Base-by-base conservation (phyloP, 1,140 invertebrate genomes). In the Colletes latitarsis region DNA sequence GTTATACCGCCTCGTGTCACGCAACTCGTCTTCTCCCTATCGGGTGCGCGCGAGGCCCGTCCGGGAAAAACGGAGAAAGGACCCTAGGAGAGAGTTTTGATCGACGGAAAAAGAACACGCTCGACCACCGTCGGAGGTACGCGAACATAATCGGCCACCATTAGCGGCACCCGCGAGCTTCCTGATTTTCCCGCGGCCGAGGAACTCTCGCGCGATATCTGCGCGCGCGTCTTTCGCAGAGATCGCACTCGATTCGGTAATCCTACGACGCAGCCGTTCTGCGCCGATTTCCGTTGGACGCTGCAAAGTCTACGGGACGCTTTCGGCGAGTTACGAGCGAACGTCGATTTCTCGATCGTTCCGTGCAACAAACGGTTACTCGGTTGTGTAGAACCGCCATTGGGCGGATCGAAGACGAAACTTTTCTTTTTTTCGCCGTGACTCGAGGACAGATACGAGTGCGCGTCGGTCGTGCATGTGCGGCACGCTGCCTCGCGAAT, bases 171-270 rank as follows among this genome's bases (percentile, higher is more conserved):
- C 30, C 15, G 15, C 10, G 74, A 69, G 66, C 75, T 77, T 70
- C 64, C 75, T 60, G 75, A 77, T 69, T 77, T 72, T 78, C 58
- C 68, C 76, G 76, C 68, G 68, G 46, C 46, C 57, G 67, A 41
- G 21, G 8, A 43, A n/a, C 43, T 10, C 21, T 39, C 68, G 57
- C 1, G 2, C 30, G 30, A 53, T 68, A 19, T 9, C 68, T 62
- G 57, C 67, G 68, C 67, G 68, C 76, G 66, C 66, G 55, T 49
- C 46, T 43, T 14, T 15, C 17, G 46, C 41, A 6, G 46, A 53
- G 46, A 53, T 1, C 62, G 10, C 1, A 21, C 17, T 66, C 64
- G 46, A 58, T n/a, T 69, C 60, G 49, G 19, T 55, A 4, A 4
- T 55, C 53, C 15, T 5, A 14, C 30, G 19, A 19, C 46, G n/a